Conservation (phyloP, 2,113 vertebrate species). For the Xenus cinereus region DNA sequence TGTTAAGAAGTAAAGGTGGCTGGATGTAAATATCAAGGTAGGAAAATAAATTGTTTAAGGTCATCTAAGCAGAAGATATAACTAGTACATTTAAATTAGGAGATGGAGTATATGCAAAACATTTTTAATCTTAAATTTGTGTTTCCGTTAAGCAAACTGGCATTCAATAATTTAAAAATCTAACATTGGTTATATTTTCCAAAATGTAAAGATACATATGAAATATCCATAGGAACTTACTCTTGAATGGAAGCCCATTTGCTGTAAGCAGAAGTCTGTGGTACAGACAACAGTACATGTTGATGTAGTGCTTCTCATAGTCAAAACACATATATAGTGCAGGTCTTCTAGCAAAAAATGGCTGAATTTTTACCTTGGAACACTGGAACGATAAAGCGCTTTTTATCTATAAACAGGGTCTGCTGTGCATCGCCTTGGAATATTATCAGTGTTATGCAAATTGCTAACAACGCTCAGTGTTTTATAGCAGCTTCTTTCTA, state of each 20-base stretch:
- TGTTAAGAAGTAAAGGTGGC: neutral
- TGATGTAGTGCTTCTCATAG: neutral
- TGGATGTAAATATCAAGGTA: neutral
- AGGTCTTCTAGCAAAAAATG: neutral
- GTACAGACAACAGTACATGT: too few species aligned
- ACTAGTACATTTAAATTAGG: neutral
- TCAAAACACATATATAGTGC: neutral
- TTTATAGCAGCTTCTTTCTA: neutral
- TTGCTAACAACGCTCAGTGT: neutral
- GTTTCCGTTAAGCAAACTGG: neutral
- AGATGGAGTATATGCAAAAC: neutral
- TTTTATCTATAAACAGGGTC: slow-evolving; percentile 14
- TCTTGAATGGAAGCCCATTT: neutral
- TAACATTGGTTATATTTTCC: neutral
- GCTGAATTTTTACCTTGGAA: neutral
- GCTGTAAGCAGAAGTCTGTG: neutral
- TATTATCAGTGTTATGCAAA: neutral
- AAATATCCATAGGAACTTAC: neutral
- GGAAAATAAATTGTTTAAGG: neutral
- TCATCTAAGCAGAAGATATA: neutral
- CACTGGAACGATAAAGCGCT: neutral
- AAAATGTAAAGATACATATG: neutral
- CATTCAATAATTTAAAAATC: neutral
- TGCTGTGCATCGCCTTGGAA: neutral
- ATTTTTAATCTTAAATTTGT: neutral